phyloP scores from a whole-genome alignment of 2,888 invertebrate species.

The Pyrocoelia pectoralis region DNA sequence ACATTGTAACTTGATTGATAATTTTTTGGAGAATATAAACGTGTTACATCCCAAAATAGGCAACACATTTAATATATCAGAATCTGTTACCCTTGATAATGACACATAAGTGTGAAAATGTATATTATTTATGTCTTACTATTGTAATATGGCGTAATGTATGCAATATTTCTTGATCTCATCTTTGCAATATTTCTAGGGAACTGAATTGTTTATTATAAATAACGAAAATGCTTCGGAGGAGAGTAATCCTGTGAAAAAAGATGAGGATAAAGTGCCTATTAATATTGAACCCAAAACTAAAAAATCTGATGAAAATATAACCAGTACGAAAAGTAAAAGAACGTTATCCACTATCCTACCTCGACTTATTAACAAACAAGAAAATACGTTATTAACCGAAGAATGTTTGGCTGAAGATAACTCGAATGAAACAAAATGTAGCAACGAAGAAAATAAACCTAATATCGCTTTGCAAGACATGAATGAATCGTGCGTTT shows the following conservation, averaged over 20 bases:
- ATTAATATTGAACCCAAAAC: not conserved
- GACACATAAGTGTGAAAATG: no score
- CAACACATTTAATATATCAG: no score
- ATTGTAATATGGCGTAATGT: no score
- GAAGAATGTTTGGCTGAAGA: slow-evolving; percentile 45
- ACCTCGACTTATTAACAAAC: slow-evolving; percentile 47
- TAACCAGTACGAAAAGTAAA: slow-evolving; percentile 11
- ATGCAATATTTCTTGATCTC: no score
- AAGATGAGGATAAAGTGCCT: not conserved
- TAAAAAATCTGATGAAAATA: not conserved
- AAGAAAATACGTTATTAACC: slow-evolving; percentile 46
- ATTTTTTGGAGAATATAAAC: no score
- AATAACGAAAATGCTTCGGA: not conserved
- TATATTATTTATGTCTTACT: no score
- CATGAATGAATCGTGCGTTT: slow-evolving; percentile 70
- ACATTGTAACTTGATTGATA: no score
- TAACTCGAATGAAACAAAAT: slow-evolving; percentile 38
- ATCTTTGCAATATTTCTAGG: no score
- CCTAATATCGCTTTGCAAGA: slow-evolving; percentile 60
- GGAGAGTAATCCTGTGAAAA: not conserved
- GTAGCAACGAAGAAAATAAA: slow-evolving; percentile 20
- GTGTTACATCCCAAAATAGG: no score
- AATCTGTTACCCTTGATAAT: no score
- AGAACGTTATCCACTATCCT: slow-evolving; percentile 40
- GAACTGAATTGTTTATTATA: not conserved